Conservation (phyloP, 2,888 invertebrate species). For the Camptogramma bilineatum region DNA sequence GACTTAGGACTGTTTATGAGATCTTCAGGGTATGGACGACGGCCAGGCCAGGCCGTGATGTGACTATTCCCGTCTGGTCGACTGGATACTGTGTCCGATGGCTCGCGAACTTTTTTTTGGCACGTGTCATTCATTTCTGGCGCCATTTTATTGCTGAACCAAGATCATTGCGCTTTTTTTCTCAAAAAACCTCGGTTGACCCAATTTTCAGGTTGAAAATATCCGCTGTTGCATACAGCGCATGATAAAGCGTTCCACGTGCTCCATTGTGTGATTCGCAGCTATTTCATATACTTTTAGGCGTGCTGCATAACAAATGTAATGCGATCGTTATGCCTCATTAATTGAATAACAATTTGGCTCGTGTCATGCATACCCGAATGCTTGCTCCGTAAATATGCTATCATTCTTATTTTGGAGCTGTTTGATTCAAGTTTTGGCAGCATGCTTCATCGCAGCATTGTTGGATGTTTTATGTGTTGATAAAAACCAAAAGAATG, state of each 20-base stretch:
- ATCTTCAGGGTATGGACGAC: conserved; percentile 69
- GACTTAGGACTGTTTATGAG: conserved; percentile 63
- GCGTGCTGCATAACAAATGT: conserved; percentile 55
- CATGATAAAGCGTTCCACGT: conserved; percentile 44
- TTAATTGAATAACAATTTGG: conserved; percentile 60
- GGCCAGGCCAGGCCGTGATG: conserved; percentile 82
- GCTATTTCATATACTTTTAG: conserved; percentile 50
- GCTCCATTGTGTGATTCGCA: conserved; percentile 47
- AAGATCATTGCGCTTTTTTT: conserved; percentile 37
- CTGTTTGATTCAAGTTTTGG: conserved; percentile 57
- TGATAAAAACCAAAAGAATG: conserved; percentile 13
- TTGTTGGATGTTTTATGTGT: conserved; percentile 33
- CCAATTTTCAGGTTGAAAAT: conserved; percentile 32
- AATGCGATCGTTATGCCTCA: conserved; percentile 59
- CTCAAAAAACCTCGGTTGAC: conserved; percentile 21
- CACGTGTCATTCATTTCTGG: conserved; percentile 71
- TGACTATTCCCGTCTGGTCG: conserved; percentile 83
- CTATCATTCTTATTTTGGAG: conserved; percentile 53
- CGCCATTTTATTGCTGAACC: conserved; percentile 59
- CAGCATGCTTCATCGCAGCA: conserved; percentile 48
- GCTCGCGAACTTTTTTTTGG: conserved; percentile 68
- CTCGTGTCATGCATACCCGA: conserved; percentile 38
- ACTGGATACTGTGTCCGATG: conserved; percentile 72
- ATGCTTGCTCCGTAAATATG: conserved; percentile 52
- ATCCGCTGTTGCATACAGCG: conserved; percentile 38